Conservation (phyloP, 2,113 vertebrate genomes). For the Pungitius pungitius region DNA sequence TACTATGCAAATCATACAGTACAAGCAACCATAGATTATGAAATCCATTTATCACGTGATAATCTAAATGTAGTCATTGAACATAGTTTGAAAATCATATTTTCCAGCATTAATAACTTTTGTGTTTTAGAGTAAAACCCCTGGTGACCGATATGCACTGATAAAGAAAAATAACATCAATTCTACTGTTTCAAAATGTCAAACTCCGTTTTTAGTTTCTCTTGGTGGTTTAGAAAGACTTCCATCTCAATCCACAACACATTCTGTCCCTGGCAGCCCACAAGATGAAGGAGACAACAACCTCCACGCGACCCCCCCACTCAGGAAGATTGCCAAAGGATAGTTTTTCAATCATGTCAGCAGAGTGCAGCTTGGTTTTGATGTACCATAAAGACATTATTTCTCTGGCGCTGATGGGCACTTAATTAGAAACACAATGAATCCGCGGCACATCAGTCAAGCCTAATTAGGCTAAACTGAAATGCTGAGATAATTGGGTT, state of each 20-base stretch:
- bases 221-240: neutral
- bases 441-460: constrained; percentile 81
- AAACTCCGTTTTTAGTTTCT: neutral
- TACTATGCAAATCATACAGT: too few relatives aligned
- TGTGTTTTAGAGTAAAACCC: neutral
- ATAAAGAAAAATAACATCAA: neutral
- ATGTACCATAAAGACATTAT: constrained; percentile 77
- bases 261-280: neutral
- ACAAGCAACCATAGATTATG: too few relatives aligned
- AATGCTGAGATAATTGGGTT: constrained; percentile 76
- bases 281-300: constrained; percentile 39
- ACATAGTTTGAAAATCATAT: neutral
- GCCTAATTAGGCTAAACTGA: constrained; percentile 79
- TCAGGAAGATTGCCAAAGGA: constrained; percentile 69
- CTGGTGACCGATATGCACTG: neutral
- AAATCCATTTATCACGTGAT: neutral
- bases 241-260: neutral
- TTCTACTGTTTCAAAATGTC: neutral
- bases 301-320: constrained; percentile 61
- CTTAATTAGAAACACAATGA: constrained; percentile 85
- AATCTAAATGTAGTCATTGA: neutral
- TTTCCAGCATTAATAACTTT: neutral
- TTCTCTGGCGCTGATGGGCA: constrained; percentile 75
- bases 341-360: constrained; percentile 66
- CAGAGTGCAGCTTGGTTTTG: constrained; percentile 63